Conservation (phyloP, 1,140 invertebrate species). For the Drosophila guanche region DNA sequence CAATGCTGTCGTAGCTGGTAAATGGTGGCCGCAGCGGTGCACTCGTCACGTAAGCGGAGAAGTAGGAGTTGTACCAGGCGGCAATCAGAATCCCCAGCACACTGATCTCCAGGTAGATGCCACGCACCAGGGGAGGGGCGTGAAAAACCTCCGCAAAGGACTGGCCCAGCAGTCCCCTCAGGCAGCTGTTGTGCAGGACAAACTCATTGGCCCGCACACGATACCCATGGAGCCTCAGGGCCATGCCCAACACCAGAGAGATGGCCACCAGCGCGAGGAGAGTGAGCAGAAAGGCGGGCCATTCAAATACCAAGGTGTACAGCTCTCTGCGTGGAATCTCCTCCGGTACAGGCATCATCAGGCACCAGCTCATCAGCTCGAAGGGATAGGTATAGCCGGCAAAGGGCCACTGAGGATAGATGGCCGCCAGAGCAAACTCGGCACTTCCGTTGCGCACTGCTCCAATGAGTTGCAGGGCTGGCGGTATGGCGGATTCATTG, state of each 20-base stretch:
- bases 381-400: constrained; percentile 59
- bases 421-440: constrained; percentile 46
- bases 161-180: constrained; percentile 62
- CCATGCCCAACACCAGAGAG: constrained; percentile 30
- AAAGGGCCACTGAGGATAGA: constrained; percentile 17
- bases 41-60: constrained; percentile 67
- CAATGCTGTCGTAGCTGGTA: constrained; percentile 50
- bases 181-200: constrained; percentile 59
- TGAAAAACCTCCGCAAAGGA: constrained; percentile 44
- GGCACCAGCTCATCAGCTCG: constrained; percentile 66
- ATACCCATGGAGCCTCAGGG: constrained; percentile 48
- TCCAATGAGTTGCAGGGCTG: constrained; percentile 27
- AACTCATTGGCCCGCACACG: constrained; percentile 20
- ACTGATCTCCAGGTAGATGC: constrained; percentile 64
- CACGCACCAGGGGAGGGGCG: constrained; percentile 38
- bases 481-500: constrained; percentile 12
- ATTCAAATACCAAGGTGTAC: constrained; percentile 53
- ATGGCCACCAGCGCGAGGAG: constrained; percentile 32
- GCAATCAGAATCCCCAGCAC: constrained; percentile 62
- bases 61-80: constrained; percentile 69
- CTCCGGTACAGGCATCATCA: constrained; percentile 64
- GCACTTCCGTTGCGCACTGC: constrained; percentile 58
- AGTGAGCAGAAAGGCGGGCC: constrained; percentile 29
- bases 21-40: constrained; percentile 26
- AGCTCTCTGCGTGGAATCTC: constrained; percentile 53